phyloP scores from a whole-genome alignment of 1,140 invertebrate genomes.

The Coptotermes formosanus region DNA sequence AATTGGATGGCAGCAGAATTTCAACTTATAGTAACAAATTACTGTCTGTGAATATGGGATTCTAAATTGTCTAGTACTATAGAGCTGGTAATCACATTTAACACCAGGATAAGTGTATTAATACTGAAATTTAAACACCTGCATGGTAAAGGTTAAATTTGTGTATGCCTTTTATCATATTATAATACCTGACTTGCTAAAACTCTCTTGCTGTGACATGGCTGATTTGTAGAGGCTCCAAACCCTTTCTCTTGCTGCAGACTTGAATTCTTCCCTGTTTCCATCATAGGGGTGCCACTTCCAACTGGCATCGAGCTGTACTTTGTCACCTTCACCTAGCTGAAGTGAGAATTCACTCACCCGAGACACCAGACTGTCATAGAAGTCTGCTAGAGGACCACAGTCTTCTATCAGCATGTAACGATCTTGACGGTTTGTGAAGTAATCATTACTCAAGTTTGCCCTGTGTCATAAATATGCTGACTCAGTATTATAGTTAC shows the following conservation, averaged over 20 bases:
- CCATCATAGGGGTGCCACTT: conserved; percentile 48
- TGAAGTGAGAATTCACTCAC: conserved; percentile 31
- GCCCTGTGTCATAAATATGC: conserved; percentile 61
- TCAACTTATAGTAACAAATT: too few relatives aligned
- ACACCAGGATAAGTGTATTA: too few relatives aligned
- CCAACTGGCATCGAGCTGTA: conserved; percentile 43
- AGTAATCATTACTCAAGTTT: conserved; percentile 97
- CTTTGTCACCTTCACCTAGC: conserved; percentile 34
- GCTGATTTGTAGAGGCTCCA: not conserved
- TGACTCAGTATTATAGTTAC: not conserved
- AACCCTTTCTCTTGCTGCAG: not conserved
- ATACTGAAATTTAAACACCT: too few relatives aligned
- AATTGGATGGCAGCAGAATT: too few relatives aligned
- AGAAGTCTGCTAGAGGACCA: conserved; percentile 82
- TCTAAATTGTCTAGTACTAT: too few relatives aligned
- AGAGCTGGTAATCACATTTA: too few relatives aligned
- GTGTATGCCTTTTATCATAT: too few relatives aligned
- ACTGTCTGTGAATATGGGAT: too few relatives aligned
- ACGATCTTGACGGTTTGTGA: conserved; percentile 95
- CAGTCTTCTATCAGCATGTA: conserved; percentile 88
- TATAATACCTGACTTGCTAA: not conserved
- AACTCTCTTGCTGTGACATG: not conserved
- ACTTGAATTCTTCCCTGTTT: not conserved
- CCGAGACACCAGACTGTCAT: conserved; percentile 43
- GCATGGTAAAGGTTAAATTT: too few relatives aligned